Evolutionary conservation across 2,888 invertebrate genomes (phyloP).

Genomic region (Keiferia lycopersicella): DNA sequence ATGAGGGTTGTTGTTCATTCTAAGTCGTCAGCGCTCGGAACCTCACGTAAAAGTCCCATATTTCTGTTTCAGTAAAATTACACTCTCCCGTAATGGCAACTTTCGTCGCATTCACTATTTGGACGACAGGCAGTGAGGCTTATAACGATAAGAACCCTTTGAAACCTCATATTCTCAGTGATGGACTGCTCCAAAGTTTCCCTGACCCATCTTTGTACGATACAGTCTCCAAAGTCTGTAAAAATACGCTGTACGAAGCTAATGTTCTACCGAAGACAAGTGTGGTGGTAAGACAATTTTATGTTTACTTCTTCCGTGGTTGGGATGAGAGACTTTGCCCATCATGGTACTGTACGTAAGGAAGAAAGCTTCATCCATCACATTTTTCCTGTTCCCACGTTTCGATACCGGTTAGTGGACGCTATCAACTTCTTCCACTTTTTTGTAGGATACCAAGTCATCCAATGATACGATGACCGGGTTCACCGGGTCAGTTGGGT

Average conservation of each 20-base stretch:
- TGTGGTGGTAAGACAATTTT: background rate
- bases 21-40: no score
- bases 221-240: background rate
- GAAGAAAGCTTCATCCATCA: no score
- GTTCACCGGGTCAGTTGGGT: no score
- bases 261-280: background rate
- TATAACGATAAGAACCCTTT: constrained; percentile 58
- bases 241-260: background rate
- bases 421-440: no score
- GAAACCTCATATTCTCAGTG: constrained; percentile 49
- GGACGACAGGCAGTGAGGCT: constrained; percentile 54
- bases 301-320: background rate
- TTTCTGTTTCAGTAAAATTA: background rate
- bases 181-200: constrained; percentile 49
- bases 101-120: constrained; percentile 71
- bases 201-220: background rate
- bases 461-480: no score
- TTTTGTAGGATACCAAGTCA: no score
- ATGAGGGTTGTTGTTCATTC: no score
- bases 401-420: no score
- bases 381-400: no score
- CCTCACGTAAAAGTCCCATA: background rate
- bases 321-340: no score
- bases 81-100: constrained; percentile 39
- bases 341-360: no score